These are phyloP conservation scores for Rhorus exstirpatorius DNA, from an alignment of 2,888 invertebrate species.

Conservation along the genomic window DNA sequence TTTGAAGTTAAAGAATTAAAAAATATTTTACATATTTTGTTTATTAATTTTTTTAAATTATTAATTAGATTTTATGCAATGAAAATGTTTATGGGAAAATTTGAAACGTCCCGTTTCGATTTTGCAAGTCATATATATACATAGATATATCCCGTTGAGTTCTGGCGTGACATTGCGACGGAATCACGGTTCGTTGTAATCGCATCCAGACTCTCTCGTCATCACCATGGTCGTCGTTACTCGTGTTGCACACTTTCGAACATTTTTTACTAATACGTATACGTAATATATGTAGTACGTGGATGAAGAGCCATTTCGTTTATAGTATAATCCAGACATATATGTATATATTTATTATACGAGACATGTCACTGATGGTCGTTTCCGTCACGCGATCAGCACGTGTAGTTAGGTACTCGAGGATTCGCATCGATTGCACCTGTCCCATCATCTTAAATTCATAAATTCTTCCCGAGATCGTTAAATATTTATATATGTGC, in stretches of 20 bases:
- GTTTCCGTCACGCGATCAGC: constrained; percentile 66
- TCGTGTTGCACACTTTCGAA: constrained; percentile 45
- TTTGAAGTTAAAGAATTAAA: too few species aligned
- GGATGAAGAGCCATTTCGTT: constrained; percentile 37
- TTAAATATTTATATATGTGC: not conserved
- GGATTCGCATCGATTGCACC: constrained; percentile 63
- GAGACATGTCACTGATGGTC: constrained; percentile 47
- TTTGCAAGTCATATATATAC: not conserved
- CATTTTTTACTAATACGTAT: constrained; percentile 16
- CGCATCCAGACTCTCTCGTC: constrained; percentile 68
- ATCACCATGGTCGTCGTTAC: constrained; percentile 67
- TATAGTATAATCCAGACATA: constrained; percentile 26
- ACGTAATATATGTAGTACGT: constrained; percentile 25
- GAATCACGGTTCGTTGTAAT: constrained; percentile 84
- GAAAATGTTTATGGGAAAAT: not conserved
- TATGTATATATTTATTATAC: constrained; percentile 32
- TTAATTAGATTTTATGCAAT: not conserved
- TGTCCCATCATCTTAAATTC: constrained; percentile 41
- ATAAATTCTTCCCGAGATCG: constrained; percentile 38
- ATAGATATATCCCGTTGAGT: constrained; percentile 1
- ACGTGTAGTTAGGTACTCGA: constrained; percentile 63
- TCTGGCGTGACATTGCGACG: constrained; percentile 71
- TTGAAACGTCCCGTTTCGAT: constrained; percentile 13
- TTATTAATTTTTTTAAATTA: not conserved
- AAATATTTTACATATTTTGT: not conserved